Conservation (phyloP, 2,113 vertebrate genomes). For the Erythrocercus mccallii region DNA sequence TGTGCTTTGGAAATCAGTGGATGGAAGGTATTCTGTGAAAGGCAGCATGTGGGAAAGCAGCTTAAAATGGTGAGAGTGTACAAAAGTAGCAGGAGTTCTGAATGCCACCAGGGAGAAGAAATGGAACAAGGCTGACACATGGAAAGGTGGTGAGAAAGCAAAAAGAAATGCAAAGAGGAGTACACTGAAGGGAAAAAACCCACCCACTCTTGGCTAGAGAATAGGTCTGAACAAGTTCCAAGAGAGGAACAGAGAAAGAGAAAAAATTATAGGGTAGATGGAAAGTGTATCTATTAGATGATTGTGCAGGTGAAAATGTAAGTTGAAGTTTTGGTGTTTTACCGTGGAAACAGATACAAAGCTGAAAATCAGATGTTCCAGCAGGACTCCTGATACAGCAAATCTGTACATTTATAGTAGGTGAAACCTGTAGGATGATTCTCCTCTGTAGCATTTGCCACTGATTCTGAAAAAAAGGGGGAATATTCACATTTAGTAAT, state of each 20-base stretch:
- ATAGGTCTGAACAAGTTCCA: conserved; percentile 39
- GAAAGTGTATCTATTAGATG: conserved; percentile 2
- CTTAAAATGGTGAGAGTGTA: conserved; percentile 50
- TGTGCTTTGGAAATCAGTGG: conserved; percentile 48
- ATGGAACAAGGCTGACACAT: conserved; percentile 59
- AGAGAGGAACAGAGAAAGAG: neutral
- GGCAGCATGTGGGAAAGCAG: conserved; percentile 57
- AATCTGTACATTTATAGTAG: neutral
- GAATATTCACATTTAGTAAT: neutral
- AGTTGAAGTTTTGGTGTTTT: neutral
- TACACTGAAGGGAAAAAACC: neutral
- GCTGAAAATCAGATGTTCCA: conserved; percentile 4
- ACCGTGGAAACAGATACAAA: neutral
- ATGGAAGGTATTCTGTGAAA: conserved; percentile 53
- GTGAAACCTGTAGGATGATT: neutral
- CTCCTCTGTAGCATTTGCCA: neutral
- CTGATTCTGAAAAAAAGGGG: neutral
- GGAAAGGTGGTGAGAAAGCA: conserved; percentile 56
- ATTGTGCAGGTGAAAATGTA: neutral
- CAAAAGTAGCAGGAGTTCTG: conserved; percentile 57
- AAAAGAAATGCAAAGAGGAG: conserved; percentile 29
- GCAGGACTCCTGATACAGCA: neutral
- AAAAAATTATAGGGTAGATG: conserved; percentile 4
- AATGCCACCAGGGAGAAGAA: conserved; percentile 44
- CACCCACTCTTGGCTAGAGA: conserved; percentile 4